Conservation (phyloP, 2,113 vertebrate species). For the Stigmatopora nigra region DNA sequence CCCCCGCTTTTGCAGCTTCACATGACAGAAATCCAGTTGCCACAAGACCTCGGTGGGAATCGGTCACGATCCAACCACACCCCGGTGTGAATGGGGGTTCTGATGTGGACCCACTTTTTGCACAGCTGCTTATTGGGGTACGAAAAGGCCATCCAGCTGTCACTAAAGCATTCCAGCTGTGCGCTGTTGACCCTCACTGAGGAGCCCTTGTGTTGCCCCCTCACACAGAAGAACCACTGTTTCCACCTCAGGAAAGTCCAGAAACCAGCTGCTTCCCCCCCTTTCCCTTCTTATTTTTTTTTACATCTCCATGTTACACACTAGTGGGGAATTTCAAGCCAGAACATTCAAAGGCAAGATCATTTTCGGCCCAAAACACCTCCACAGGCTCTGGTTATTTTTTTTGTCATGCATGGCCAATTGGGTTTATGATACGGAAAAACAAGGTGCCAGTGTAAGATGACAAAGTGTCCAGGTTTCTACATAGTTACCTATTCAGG, state of each 20-base stretch:
- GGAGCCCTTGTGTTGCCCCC: constrained; percentile 27
- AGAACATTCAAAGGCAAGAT: constrained; percentile 61
- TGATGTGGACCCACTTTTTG: constrained; percentile 16
- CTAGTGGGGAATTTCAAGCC: constrained; percentile 65
- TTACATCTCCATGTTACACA: constrained; percentile 44
- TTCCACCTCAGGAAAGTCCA: constrained; percentile 19
- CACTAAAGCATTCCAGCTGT: constrained; percentile 67
- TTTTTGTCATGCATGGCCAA: neutral
- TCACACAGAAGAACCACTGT: constrained; percentile 64
- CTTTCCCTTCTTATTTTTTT: constrained; percentile 7
- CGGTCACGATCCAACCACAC: constrained; percentile 50
- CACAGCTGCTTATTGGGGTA: constrained; percentile 26
- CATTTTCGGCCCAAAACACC: constrained; percentile 25
- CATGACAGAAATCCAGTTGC: constrained; percentile 16
- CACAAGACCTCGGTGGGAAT: constrained; percentile 24
- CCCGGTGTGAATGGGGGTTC: constrained; percentile 36
- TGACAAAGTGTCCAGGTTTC: neutral
- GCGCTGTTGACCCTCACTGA: constrained; percentile 27
- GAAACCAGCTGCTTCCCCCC: constrained; percentile 12
- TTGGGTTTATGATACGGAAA: neutral
- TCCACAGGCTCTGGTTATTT: constrained; percentile 18
- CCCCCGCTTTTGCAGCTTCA: constrained; percentile 13
- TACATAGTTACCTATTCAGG: constrained; percentile 25
- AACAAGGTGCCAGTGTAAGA: constrained; percentile 4
- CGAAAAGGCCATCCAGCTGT: constrained; percentile 48